A percentile compares a stretch with the other conserved stretches of the same genome.
Evolutionary conservation across 2,113 vertebrate genomes (phyloP).

Genomic region (Eubucco bourcierii): DNA sequence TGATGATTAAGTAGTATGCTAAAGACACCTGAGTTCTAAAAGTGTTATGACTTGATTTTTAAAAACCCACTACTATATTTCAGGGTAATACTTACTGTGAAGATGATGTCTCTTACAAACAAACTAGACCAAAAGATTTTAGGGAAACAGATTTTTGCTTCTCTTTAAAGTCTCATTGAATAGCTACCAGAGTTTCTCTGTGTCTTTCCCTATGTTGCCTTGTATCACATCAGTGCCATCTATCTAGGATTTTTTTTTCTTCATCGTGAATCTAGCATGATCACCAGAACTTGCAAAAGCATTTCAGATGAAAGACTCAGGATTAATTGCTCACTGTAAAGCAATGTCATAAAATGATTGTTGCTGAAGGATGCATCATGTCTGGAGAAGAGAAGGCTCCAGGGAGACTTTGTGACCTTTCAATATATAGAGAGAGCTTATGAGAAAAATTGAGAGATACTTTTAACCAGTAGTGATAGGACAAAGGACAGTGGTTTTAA

Average conservation of each 20-base stretch:
- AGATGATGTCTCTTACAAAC: neutral
- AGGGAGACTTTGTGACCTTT: neutral
- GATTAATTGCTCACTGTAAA: neutral
- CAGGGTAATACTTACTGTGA: neutral
- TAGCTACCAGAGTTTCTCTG: neutral
- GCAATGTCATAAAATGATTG: neutral
- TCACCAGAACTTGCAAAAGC: neutral
- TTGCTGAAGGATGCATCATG: neutral
- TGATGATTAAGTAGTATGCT: neutral
- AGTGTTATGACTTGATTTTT: neutral
- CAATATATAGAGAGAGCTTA: neutral
- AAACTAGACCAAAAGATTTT: neutral
- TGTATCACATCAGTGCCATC: rapidly evolving
- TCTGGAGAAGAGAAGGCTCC: neutral
- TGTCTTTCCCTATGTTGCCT: neutral
- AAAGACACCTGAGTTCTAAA: neutral
- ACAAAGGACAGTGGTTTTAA: neutral
- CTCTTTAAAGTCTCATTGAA: neutral
- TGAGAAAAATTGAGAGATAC: neutral
- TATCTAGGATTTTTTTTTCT: neutral
- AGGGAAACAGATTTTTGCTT: neutral
- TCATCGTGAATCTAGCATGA: neutral
- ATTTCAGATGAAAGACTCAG: neutral
- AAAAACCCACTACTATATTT: rapidly evolving
- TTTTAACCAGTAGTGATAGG: neutral